These are phyloP conservation scores for Cryptotis parvus DNA, from an alignment of 2,113 vertebrate species.

Conservation along the genomic window DNA sequence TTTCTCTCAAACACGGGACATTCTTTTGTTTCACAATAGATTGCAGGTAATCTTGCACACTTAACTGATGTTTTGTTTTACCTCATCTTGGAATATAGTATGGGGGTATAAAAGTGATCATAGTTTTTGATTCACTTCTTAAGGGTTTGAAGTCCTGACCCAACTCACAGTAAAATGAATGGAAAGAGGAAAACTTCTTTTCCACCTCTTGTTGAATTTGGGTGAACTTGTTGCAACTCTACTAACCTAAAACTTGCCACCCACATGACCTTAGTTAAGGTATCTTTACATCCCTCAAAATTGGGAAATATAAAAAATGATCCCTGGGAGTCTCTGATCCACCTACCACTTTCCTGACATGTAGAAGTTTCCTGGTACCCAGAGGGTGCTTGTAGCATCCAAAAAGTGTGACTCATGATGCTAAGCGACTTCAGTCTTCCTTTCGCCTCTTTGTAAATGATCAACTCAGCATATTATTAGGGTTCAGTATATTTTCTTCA, in stretches of 20 bases:
- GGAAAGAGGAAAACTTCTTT: too few species aligned
- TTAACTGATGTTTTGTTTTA: too few species aligned
- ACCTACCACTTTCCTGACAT: not conserved
- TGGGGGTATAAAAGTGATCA: too few species aligned
- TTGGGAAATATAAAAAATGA: not conserved
- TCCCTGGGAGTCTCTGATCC: not conserved
- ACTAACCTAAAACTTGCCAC: not conserved
- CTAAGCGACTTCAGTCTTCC: not conserved
- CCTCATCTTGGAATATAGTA: too few species aligned
- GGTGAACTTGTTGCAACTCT: not conserved
- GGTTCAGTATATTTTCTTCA: not conserved
- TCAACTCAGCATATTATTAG: not conserved
- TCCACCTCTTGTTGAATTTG: not conserved
- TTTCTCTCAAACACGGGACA: too few species aligned
- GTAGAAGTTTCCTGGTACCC: not conserved
- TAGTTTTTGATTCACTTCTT: too few species aligned
- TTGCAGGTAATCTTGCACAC: too few species aligned
- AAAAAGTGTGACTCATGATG: not conserved
- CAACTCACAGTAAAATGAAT: too few species aligned
- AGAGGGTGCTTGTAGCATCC: too few species aligned
- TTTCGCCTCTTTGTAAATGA: slow-evolving; percentile 7
- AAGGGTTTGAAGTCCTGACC: too few species aligned
- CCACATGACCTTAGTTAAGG: slow-evolving; percentile 4
- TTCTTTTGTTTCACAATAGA: too few species aligned
- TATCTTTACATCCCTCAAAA: not conserved